Conservation (phyloP, 2,113 vertebrate genomes). For the Xiphophorus couchianus region DNA sequence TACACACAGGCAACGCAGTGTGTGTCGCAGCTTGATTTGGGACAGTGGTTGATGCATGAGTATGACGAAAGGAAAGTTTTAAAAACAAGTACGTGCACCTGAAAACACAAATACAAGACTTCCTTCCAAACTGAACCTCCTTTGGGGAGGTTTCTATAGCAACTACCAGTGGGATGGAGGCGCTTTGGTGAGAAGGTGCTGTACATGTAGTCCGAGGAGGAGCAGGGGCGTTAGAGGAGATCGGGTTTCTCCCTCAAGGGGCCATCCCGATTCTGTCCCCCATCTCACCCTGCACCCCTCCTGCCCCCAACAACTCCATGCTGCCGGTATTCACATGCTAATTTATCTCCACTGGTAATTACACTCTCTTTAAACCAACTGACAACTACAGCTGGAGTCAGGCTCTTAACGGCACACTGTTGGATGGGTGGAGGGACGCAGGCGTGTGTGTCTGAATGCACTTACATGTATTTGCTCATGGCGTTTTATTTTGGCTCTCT, state of each 20-base stretch:
- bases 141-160: conserved; percentile 88
- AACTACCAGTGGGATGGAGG: conserved; percentile 85
- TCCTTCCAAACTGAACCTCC: conserved; percentile 73
- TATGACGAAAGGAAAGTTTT: not conserved
- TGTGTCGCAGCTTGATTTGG: not conserved
- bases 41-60: not conserved
- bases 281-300: conserved; percentile 61
- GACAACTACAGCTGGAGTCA: conserved; percentile 94
- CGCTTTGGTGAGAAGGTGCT: conserved; percentile 81
- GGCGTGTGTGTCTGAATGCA: conserved; percentile 14
- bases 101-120: conserved; percentile 45
- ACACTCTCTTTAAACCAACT: conserved; percentile 91
- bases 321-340: conserved; percentile 94
- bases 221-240: conserved; percentile 84
- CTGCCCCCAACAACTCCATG: conserved; percentile 63
- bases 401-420: conserved; percentile 82
- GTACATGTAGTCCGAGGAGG: conserved; percentile 78
- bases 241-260: conserved; percentile 87
- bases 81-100: conserved; percentile 9
- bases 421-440: conserved; percentile 55
- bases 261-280: conserved; percentile 59
- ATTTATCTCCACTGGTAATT: conserved; percentile 94
- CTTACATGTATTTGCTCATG: conserved; percentile 55
- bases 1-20: conserved; percentile 41
- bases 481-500: conserved; percentile 51